Percentiles rank a stretch among this genome's conserved stretches.
phyloP scores from a whole-genome alignment of 2,888 invertebrate genomes.

The Dromius quadrimaculatus region DNA sequence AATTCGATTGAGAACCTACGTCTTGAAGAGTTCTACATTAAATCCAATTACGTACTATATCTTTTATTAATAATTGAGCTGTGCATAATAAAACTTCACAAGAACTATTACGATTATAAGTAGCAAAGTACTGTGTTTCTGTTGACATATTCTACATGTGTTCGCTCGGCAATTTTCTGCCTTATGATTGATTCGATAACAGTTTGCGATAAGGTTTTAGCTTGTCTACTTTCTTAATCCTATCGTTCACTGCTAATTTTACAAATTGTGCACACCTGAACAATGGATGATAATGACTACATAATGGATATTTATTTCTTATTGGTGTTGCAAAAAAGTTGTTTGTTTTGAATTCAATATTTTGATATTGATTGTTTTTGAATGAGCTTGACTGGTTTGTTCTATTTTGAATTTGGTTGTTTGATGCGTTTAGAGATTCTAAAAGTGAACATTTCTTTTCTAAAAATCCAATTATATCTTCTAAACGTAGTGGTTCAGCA shows the following conservation, averaged over 20 bases:
- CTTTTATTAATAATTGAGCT: constrained; percentile 8
- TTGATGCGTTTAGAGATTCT: neutral
- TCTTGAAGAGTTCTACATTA: constrained; percentile 27
- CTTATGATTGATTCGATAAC: constrained; percentile 29
- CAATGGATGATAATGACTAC: constrained; percentile 31
- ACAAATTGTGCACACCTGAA: constrained; percentile 45
- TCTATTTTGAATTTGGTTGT: constrained; percentile 14
- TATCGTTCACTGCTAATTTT: constrained; percentile 7
- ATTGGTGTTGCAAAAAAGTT: neutral
- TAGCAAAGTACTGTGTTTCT: constrained; percentile 45
- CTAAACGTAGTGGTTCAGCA: neutral
- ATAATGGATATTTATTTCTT: constrained; percentile 25
- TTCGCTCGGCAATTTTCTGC: neutral
- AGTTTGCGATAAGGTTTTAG: constrained; percentile 42
- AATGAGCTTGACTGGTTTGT: too few species aligned
- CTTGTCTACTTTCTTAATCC: constrained; percentile 14
- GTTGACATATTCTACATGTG: constrained; percentile 33
- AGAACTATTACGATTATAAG: constrained; percentile 13
- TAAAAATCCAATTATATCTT: constrained; percentile 32
- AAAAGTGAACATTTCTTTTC: constrained; percentile 12
- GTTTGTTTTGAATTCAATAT: neutral
- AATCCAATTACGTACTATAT: neutral
- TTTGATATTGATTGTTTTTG: neutral
- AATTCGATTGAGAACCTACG: constrained; percentile 39
- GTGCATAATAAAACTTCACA: constrained; percentile 20